Percentiles rank a stretch among this genome's conserved stretches.
These are phyloP conservation scores for Drosophila truncata DNA, from an alignment of 1,140 invertebrate genomes.

Conservation along the genomic window DNA sequence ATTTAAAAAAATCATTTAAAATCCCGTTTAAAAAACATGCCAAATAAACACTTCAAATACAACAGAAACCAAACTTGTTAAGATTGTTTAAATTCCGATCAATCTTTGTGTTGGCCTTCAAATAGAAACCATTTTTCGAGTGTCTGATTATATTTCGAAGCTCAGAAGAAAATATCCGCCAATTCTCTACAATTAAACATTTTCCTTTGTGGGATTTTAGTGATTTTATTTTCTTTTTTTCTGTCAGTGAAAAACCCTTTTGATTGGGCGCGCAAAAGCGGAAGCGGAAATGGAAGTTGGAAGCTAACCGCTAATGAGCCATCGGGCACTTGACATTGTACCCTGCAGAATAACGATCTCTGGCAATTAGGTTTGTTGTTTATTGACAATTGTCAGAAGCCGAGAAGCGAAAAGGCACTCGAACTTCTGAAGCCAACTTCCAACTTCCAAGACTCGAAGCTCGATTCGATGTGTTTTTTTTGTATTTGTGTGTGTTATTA, in stretches of 20 bases:
- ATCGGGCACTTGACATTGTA: constrained; percentile 63
- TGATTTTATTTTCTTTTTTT: too few relatives aligned
- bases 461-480: constrained; percentile 12
- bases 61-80: constrained; percentile 27
- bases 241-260: constrained; percentile 28
- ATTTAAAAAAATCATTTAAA: constrained; percentile 28
- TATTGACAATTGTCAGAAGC: constrained; percentile 42
- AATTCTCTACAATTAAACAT: neutral
- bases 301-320: constrained; percentile 42
- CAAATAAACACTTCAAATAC: constrained; percentile 36
- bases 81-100: constrained; percentile 30
- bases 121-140: constrained; percentile 8
- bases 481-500: constrained; percentile 56
- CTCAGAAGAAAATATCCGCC: neutral
- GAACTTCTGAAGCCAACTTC: neutral
- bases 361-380: constrained; percentile 42
- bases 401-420: constrained; percentile 10
- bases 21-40: constrained; percentile 28
- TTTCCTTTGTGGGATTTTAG: neutral
- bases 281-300: constrained; percentile 59
- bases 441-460: constrained; percentile 5
- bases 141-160: constrained; percentile 19
- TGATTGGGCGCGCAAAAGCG: constrained; percentile 23
- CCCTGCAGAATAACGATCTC: constrained; percentile 28
- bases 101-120: constrained; percentile 25